Evolutionary conservation across 2,113 vertebrate species (phyloP).

Genomic region (Aramus guarauna): DNA sequence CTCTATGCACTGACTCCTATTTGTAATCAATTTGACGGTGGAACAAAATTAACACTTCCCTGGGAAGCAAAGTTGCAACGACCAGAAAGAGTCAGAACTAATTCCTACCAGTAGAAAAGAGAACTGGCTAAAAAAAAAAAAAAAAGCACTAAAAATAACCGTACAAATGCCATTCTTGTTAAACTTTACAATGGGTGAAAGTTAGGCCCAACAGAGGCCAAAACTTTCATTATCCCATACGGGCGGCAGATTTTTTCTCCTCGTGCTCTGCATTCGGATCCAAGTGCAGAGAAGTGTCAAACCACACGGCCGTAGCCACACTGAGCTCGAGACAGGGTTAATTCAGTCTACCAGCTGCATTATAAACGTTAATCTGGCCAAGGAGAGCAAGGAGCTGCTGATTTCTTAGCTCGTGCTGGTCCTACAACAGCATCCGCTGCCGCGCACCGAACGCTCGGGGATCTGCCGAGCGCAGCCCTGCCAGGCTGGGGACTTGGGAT

Average conservation of each 20-base stretch:
- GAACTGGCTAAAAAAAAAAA: not conserved
- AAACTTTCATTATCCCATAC: not conserved
- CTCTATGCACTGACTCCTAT: not conserved
- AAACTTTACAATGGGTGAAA: not conserved
- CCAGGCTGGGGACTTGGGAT: not conserved
- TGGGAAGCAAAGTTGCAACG: not conserved
- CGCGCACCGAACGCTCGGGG: fast-evolving
- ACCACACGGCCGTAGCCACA: fast-evolving
- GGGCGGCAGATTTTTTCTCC: not conserved
- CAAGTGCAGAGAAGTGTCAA: not conserved
- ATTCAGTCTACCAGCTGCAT: not conserved
- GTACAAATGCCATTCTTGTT: not conserved
- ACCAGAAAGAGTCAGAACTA: not conserved
- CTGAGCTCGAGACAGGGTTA: not conserved
- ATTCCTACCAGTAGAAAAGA: not conserved
- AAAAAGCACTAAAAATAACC: not conserved
- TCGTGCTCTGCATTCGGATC: not conserved
- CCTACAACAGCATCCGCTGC: not conserved
- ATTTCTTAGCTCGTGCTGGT: not conserved
- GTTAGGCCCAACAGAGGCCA: not conserved
- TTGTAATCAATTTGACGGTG: not conserved
- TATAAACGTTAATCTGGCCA: fast-evolving
- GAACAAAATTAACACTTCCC: not conserved
- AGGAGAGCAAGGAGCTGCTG: not conserved
- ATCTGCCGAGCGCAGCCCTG: not conserved